Conservation (phyloP, 2,797 vertebrate genomes). For the Hippopotamyrus pictus region DNA sequence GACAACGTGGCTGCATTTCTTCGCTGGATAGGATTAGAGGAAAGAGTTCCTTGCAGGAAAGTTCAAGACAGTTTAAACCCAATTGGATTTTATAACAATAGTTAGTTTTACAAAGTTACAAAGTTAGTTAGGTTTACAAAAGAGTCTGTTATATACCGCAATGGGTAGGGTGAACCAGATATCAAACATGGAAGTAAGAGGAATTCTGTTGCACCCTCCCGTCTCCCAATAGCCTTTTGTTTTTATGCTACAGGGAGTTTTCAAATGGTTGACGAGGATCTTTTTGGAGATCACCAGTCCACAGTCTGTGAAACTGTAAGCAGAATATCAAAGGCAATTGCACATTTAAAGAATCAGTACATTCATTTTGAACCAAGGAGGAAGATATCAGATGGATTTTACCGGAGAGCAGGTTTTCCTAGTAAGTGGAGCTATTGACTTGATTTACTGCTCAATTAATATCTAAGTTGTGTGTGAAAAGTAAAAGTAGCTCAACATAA, state of each 20-base stretch:
- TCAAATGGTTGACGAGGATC: not conserved
- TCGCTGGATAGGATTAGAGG: not conserved
- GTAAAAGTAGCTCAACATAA: not conserved
- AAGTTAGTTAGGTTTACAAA: not conserved
- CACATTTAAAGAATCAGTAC: not conserved
- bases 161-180: not conserved
- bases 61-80: not conserved
- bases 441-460: not conserved
- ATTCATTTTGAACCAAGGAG: not conserved
- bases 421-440: not conserved
- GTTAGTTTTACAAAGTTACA: too few species aligned
- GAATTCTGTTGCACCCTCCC: not conserved
- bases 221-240: not conserved
- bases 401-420: not conserved
- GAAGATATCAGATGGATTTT: not conserved
- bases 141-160: not conserved
- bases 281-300: not conserved
- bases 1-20: not conserved
- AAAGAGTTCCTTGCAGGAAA: not conserved
- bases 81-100: not conserved
- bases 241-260: not conserved
- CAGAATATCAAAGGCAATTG: not conserved
- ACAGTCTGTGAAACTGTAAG: not conserved
- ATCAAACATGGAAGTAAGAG: not conserved
- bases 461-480: not conserved